Percentiles rank a stretch among this genome's conserved stretches.
Conservation (phyloP, 37 sponge, comb jelly and placozoan species). For the Mnemiopsis leidyi region DNA sequence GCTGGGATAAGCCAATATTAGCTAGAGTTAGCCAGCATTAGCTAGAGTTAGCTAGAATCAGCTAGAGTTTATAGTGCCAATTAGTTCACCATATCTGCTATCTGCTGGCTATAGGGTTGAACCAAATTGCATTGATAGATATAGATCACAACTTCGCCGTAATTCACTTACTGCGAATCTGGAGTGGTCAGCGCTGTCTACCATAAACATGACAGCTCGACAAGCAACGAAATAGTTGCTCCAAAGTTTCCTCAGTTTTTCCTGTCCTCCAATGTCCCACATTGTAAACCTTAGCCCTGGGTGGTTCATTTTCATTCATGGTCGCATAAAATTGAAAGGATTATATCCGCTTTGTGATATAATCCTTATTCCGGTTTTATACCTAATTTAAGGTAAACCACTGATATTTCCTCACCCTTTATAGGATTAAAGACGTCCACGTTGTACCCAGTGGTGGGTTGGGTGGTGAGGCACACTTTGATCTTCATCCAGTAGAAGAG, state of each 20-base stretch:
- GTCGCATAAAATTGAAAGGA: background rate
- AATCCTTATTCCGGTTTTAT: too few relatives aligned
- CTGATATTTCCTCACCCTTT: background rate
- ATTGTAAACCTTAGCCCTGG: slow-evolving; percentile 3
- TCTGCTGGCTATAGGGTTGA: too few relatives aligned
- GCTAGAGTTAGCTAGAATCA: too few relatives aligned
- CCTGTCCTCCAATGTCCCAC: slow-evolving; percentile 25
- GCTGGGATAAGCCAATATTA: too few relatives aligned
- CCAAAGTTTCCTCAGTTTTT: background rate
- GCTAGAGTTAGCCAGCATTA: too few relatives aligned
- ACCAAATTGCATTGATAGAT: too few relatives aligned
- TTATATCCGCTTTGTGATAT: background rate
- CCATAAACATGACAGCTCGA: background rate
- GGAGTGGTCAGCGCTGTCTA: background rate
- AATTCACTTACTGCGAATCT: background rate
- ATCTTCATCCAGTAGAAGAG: slow-evolving; percentile 34
- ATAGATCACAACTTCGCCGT: too few relatives aligned
- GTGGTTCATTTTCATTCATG: background rate
- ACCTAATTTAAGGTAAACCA: too few relatives aligned
- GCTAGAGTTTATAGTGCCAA: too few relatives aligned
- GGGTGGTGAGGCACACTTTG: slow-evolving; percentile 1
- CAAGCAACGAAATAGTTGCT: slow-evolving; percentile 6
- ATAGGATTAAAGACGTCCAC: slow-evolving; percentile 44
- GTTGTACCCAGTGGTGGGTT: slow-evolving; percentile 14
- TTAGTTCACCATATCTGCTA: too few relatives aligned